phyloP scores from a whole-genome alignment of 2,888 invertebrate species.

The Beris chalybata region DNA sequence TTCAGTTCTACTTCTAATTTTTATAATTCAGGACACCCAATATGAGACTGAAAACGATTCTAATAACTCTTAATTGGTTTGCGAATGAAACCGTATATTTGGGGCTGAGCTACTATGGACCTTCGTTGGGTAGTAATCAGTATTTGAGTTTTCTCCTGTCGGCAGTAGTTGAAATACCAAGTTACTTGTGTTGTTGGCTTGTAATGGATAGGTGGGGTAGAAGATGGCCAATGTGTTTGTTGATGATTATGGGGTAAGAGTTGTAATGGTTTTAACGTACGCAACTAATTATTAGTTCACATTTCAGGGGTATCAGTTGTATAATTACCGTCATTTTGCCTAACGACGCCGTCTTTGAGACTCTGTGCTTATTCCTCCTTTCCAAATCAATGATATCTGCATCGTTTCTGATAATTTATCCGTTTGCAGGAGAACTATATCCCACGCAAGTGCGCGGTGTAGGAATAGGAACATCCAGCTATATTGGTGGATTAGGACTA shows the following conservation, averaged over 20 bases:
- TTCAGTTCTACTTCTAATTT: neutral
- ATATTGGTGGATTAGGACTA: conserved; percentile 85
- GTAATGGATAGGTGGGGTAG: conserved; percentile 87
- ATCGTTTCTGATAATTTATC: conserved; percentile 88
- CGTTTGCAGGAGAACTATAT: conserved; percentile 89
- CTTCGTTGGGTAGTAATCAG: conserved; percentile 82
- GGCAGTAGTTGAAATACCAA: conserved; percentile 85
- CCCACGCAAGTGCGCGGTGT: conserved; percentile 87
- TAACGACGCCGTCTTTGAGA: conserved; percentile 71
- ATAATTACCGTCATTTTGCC: conserved; percentile 83
- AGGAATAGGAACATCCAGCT: conserved; percentile 88
- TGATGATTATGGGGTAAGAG: conserved; percentile 83
- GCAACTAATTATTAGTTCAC: neutral
- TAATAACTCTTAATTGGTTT: conserved; percentile 89
- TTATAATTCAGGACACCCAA: conserved; percentile 71
- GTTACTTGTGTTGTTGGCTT: conserved; percentile 84
- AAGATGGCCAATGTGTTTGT: conserved; percentile 83
- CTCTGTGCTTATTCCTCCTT: conserved; percentile 74
- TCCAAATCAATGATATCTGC: conserved; percentile 90
- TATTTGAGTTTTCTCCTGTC: conserved; percentile 88
- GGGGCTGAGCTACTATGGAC: conserved; percentile 88
- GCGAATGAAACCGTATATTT: conserved; percentile 92
- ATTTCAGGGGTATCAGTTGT: conserved; percentile 77
- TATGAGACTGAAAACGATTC: conserved; percentile 82
- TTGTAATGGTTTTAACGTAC: conserved; percentile 59